These are phyloP conservation scores for Ia io DNA, from an alignment of 2,113 vertebrate species.

Conservation along the genomic window DNA sequence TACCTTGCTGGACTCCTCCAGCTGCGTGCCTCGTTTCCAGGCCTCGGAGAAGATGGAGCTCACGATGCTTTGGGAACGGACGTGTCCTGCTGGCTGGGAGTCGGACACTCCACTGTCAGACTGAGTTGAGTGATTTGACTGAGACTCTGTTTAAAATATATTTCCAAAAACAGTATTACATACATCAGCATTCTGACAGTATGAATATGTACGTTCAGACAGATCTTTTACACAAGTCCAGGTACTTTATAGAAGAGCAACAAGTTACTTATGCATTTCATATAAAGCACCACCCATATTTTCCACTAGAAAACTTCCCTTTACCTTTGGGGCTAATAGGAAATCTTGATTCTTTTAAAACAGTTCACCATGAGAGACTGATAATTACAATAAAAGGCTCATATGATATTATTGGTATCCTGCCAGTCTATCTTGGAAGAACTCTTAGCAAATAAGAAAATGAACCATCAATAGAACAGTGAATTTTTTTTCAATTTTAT, in stretches of 20 bases:
- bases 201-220: neutral
- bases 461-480: neutral
- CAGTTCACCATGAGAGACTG: neutral
- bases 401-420: neutral
- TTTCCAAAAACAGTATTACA: neutral
- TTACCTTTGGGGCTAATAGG: neutral
- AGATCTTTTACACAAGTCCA: neutral
- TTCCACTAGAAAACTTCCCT: constrained; percentile 20
- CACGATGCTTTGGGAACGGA: constrained; percentile 96
- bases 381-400: neutral
- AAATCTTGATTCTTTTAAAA: constrained; percentile 9
- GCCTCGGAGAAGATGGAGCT: constrained; percentile 99
- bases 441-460: constrained; percentile 1
- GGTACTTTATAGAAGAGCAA: neutral
- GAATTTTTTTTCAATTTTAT: neutral
- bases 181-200: neutral
- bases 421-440: constrained; percentile 9
- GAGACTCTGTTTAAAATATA: constrained; percentile 88
- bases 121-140: constrained; percentile 96
- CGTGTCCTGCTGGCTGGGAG: constrained; percentile 89
- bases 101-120: constrained; percentile 97
- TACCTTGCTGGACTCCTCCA: constrained; percentile 96
- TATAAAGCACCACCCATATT: neutral
- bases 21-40: constrained; percentile 98
- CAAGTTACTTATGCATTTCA: neutral